These are phyloP conservation scores for Gymnorhina tibicen DNA, from an alignment of 2,113 vertebrate genomes.

Conservation along the genomic window DNA sequence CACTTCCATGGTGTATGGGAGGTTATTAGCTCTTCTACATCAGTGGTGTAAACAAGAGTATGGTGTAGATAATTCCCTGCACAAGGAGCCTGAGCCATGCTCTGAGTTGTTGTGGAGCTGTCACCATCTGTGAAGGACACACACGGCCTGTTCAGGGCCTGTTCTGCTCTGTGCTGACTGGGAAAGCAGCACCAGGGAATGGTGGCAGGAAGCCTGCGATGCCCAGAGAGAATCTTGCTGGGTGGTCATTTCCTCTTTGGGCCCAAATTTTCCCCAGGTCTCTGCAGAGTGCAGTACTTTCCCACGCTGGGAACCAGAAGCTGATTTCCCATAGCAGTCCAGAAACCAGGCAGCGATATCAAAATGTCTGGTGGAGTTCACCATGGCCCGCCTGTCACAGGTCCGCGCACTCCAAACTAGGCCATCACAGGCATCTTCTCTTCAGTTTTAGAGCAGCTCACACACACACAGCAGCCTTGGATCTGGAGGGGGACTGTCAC, in stretches of 20 bases:
- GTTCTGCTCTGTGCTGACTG: not conserved
- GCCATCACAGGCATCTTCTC: not conserved
- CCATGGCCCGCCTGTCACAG: not conserved
- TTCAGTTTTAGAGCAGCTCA: not conserved
- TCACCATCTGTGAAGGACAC: not conserved
- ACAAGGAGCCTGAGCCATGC: not conserved
- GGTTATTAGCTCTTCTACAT: not conserved
- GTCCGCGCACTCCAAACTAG: fast-evolving
- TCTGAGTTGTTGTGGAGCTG: not conserved
- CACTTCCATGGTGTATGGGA: not conserved
- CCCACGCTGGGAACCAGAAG: not conserved
- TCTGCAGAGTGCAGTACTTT: not conserved
- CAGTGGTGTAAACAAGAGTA: not conserved
- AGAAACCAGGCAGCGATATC: not conserved
- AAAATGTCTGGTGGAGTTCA: not conserved
- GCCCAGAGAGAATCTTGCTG: not conserved
- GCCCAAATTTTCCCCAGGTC: not conserved
- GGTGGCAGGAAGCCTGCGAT: not conserved
- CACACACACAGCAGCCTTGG: fast-evolving
- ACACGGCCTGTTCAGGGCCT: not conserved
- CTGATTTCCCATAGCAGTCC: not conserved
- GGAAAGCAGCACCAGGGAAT: not conserved
- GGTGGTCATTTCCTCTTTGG: not conserved
- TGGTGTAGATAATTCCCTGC: not conserved
- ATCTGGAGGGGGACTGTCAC: not conserved